Evolutionary conservation across 2,888 invertebrate genomes (phyloP), one percentile per base, ranked within the genome.

Genomic region (Ennomos fuscantarius): DNA sequence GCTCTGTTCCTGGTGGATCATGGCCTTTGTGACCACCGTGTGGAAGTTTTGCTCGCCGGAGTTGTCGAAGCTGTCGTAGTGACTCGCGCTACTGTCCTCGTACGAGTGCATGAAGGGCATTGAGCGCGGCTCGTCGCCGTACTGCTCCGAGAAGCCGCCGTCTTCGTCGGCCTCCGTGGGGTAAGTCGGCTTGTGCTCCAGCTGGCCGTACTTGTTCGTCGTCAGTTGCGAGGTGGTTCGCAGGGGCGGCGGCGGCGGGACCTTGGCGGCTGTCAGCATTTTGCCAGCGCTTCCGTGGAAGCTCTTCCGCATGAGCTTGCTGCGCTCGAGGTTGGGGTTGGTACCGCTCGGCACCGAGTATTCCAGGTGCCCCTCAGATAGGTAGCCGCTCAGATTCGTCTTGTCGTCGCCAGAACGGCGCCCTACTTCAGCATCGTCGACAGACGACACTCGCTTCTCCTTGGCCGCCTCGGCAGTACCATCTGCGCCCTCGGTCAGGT

Each of bases 281-380:
- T 97, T 96, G 0, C 96, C 96, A 32, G 95, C 95, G 77, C 96
- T 97, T 40, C 96, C 96, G 75, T 97, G 97, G 81, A 97, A 97
- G 82, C 97, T 97, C 79, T 97, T 97, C 70, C 97, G 93, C 97
- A 97, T 97, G 57, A 97, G 89, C 75, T 96, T 96, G 83, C 97
- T 97, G 63, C 96, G 94, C 79, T 97, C 97, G 52, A 97, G 92
- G 81, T 97, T 97, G 0, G 97, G 96, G 84, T 97, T 96, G 33
- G 95, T 94, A 34, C 93, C 93, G 57, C 89, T 91, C 11, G 93
- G 93, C 34, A 93, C 94, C 15, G 94, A 92, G 74, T 95, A 96
- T 73, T 97, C 97, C 58, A 97, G 91, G 81, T 97, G 97, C 0
- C 97, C 97, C 84, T 97, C 97, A 0, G 97, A 97, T 63, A 97